Conservation (phyloP, 2,113 vertebrate genomes). For the Gasterosteus nipponicus region DNA sequence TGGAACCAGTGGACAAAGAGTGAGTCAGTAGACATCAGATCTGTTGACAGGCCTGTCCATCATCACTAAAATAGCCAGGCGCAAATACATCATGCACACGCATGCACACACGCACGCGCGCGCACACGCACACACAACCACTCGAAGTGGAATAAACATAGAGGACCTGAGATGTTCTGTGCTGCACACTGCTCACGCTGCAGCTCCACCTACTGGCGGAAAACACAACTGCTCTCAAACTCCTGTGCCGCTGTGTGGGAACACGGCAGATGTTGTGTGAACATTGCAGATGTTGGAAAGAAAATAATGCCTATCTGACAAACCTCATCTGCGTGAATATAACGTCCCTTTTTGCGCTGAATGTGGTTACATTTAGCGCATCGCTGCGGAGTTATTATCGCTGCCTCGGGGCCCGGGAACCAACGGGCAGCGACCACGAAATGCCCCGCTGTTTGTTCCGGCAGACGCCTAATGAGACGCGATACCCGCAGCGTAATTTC, state of each 20-base stretch:
- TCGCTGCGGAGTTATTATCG: not conserved
- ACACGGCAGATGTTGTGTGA: not conserved
- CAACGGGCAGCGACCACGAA: not conserved
- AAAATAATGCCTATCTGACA: not conserved
- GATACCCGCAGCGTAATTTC: conserved; percentile 6
- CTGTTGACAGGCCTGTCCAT: conserved; percentile 47
- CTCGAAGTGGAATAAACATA: not conserved
- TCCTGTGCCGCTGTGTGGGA: too few relatives aligned
- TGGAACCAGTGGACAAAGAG: conserved; percentile 31
- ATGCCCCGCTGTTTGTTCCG: conserved; percentile 18
- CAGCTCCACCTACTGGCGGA: conserved; percentile 46
- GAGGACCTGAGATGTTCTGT: not conserved
- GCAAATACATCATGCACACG: conserved; percentile 3
- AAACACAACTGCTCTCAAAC: not conserved
- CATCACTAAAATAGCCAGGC: conserved; percentile 26
- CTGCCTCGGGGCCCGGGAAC: not conserved
- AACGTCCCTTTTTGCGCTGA: not conserved
- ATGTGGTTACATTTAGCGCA: not conserved
- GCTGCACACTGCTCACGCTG: not conserved
- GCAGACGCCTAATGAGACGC: not conserved
- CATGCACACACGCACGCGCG: too few relatives aligned
- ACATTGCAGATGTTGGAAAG: too few relatives aligned
- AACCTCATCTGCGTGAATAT: not conserved
- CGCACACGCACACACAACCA: too few relatives aligned
- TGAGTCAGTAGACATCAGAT: conserved; percentile 53